Conservation (phyloP, 2,888 invertebrate species). For the Schizaphis graminum region DNA sequence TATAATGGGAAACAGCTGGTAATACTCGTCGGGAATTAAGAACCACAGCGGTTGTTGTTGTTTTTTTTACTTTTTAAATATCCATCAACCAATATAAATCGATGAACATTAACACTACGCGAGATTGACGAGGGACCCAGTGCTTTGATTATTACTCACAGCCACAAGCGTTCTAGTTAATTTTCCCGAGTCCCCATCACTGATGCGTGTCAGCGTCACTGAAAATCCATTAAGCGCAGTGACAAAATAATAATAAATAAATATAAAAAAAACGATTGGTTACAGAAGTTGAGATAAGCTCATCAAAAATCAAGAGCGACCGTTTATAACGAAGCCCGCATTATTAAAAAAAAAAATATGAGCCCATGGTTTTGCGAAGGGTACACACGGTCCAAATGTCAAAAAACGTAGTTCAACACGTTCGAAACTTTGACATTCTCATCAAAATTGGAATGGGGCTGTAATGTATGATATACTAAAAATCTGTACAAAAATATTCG, state of each 20-base stretch:
- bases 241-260: neutral
- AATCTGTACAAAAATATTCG: too few relatives aligned
- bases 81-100: neutral
- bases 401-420: neutral
- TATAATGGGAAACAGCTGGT: neutral
- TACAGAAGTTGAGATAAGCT: neutral
- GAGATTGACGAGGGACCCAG: neutral
- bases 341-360: neutral
- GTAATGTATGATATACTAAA: too few relatives aligned
- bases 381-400: neutral
- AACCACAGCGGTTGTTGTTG: neutral
- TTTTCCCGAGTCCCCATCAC: neutral
- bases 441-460: neutral
- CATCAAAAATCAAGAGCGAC: neutral
- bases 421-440: neutral
- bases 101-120: neutral
- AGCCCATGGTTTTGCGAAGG: neutral
- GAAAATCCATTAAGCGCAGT: neutral
- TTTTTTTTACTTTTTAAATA: neutral
- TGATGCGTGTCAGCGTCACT: neutral
- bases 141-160: conserved; percentile 18
- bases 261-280: neutral
- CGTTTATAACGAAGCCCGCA: neutral
- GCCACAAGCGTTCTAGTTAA: neutral
- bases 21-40: neutral